Evolutionary conservation across 2,888 invertebrate species (phyloP).

Genomic region (Clistopyga incitator): DNA sequence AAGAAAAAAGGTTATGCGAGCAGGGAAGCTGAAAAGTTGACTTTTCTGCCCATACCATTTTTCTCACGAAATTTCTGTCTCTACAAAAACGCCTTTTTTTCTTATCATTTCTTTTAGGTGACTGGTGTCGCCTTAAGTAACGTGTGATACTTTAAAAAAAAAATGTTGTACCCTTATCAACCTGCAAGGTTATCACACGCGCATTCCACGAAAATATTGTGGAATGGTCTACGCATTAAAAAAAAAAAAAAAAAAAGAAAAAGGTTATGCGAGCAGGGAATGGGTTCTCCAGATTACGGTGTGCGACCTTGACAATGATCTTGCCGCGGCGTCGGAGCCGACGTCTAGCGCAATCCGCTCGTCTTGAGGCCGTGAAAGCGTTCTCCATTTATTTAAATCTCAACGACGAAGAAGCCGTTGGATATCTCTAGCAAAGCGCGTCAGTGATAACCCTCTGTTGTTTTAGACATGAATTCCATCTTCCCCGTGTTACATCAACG

Average conservation of each 20-base stretch:
- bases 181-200: background rate
- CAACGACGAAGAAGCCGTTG: conserved; percentile 23
- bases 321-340: conserved; percentile 35
- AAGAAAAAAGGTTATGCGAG: background rate
- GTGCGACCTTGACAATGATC: conserved; percentile 63
- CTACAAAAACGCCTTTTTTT: too few relatives aligned
- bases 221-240: background rate
- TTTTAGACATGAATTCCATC: conserved; percentile 17
- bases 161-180: background rate
- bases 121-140: background rate
- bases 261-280: background rate
- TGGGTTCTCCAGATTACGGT: conserved; percentile 15
- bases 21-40: too few relatives aligned
- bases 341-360: background rate
- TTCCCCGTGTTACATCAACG: background rate
- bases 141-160: background rate
- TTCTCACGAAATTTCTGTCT: too few relatives aligned
- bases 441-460: conserved; percentile 52
- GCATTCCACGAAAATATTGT: conserved; percentile 5
- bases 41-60: too few relatives aligned
- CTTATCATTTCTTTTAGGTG: too few relatives aligned
- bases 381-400: conserved; percentile 33
- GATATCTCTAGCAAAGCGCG: conserved; percentile 31
- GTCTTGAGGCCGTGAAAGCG: conserved; percentile 24
- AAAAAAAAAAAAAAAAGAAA: too few relatives aligned